Conservation (phyloP, 1,140 invertebrate genomes). For the Drosophila burlai region DNA sequence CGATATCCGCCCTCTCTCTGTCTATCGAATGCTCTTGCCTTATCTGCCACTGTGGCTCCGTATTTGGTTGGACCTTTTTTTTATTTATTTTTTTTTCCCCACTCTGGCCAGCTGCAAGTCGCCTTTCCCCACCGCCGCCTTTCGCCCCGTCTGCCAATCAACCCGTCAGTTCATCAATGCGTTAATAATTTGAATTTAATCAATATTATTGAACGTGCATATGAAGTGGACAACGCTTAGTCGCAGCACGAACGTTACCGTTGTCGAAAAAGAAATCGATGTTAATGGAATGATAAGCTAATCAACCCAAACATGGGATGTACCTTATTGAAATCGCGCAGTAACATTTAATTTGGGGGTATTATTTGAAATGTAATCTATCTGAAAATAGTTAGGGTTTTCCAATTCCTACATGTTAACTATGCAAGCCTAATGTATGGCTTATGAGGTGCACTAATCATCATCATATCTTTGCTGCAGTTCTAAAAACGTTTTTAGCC, state of each 20-base stretch:
- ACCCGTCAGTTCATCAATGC: constrained; percentile 57
- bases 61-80: constrained; percentile 58
- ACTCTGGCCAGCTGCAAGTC: constrained; percentile 35
- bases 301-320: not conserved
- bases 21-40: constrained; percentile 41
- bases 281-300: constrained; percentile 20
- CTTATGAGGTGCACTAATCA: not conserved
- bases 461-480: not conserved
- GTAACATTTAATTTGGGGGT: not conserved
- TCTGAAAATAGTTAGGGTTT: not conserved
- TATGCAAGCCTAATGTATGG: not conserved
- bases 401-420: not conserved
- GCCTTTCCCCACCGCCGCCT: not conserved
- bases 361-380: not conserved
- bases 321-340: not conserved
- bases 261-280: constrained; percentile 22
- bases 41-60: constrained; percentile 58
- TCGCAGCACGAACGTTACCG: not conserved
- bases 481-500: not conserved
- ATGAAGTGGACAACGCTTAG: constrained; percentile 25
- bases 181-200: constrained; percentile 80
- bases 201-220: constrained; percentile 61
- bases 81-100: not conserved
- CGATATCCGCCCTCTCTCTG: constrained; percentile 35
- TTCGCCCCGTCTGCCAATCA: constrained; percentile 7